Evolutionary conservation across 53 echinoderm and acorn worm genomes (phyloP).

Genomic region (Actinopyga echinites): DNA sequence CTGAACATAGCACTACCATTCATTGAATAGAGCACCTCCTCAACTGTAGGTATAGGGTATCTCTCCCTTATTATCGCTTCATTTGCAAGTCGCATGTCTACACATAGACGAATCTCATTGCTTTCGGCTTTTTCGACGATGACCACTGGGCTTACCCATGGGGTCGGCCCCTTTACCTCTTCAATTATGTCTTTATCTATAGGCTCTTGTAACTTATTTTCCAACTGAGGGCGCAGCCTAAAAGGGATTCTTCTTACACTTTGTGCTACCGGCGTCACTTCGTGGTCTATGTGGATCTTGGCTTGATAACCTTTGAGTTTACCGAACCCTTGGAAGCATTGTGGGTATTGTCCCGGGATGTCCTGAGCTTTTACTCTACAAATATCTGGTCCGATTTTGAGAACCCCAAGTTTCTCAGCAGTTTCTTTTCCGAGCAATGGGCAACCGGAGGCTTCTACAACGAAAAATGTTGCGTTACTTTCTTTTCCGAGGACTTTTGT

Average conservation of each 20-base stretch:
- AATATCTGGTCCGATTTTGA: slow-evolving; percentile 43
- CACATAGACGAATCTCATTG: slow-evolving; percentile 54
- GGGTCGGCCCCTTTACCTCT: slow-evolving; percentile 6
- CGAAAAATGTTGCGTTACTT: slow-evolving; percentile 46
- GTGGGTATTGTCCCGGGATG: background rate
- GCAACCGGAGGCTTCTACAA: slow-evolving; percentile 38
- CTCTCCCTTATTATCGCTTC: slow-evolving; percentile 61
- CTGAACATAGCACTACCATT: slow-evolving; percentile 48
- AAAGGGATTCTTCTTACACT: slow-evolving; percentile 20
- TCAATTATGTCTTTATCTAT: background rate
- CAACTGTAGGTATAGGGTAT: slow-evolving; percentile 67
- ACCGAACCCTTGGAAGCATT: slow-evolving; percentile 29
- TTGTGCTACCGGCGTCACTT: slow-evolving; percentile 47
- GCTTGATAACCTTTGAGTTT: slow-evolving; percentile 45
- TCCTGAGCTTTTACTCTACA: background rate
- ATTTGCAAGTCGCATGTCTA: slow-evolving; percentile 69
- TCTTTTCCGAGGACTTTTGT: background rate
- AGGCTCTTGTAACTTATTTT: slow-evolving; percentile 30
- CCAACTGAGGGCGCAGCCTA: slow-evolving; percentile 26
- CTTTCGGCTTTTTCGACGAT: slow-evolving; percentile 43
- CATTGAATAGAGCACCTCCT: slow-evolving; percentile 60
- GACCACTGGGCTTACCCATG: slow-evolving; percentile 38
- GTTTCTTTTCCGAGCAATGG: slow-evolving; percentile 59
- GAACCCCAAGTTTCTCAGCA: slow-evolving; percentile 43
- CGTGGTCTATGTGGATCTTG: slow-evolving; percentile 31